Evolutionary conservation across 1,140 invertebrate genomes (phyloP), one percentile per base, ranked within the genome.

Genomic region (Euglossa dilemma): DNA sequence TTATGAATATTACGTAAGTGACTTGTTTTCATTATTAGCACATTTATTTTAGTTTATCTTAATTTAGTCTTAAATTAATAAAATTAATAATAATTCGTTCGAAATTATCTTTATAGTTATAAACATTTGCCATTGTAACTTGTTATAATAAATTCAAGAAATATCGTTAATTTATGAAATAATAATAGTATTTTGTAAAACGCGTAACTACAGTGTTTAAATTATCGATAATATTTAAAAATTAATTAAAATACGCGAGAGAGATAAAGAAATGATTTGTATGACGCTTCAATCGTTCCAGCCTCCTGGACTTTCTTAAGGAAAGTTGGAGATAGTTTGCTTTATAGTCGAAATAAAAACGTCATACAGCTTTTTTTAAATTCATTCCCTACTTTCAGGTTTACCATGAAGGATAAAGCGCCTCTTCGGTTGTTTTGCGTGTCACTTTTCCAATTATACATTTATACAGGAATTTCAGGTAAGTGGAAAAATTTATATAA

Each of bases 1-100:
- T 50, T 47, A 76, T 28, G 61, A 52, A 47, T 67, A 76, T 76
- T 82, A 82, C 18, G 80, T 82, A 52, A 69, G 73, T 76, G 7
- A 47, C n/a, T n/a, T n/a, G 11, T 54, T 52, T 14, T n/a, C 8
- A 23, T 43, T 28, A 23, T 5, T 43, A 1, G 20, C 47, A 6
- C 2, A 70, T 70, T 16, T 69, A 18, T 47, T 20, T 12, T 25
- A 47, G 1, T 50, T 0, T n/a, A n/a, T 7, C 1, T 28, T 63
- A 28, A 43, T 12, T 23, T 43, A 43, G 23, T 9, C 43, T 12
- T 23, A 23, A 36, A 64, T 43, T 64, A 64, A 57, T n/a, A 57
- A 5, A 54, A 67, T 7, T n/a, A 45, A 66, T 36, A n/a, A 66
- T 66, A 45, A 45, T 45, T 66, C 20, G 14, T 45, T 2, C 7